Evolutionary conservation across 2,113 vertebrate genomes (phyloP).

Genomic region (Pan troglodytes): NHGRI_mPanTro3-v2.1_pri NC_072398.2:170143001-170143500

Average conservation of each 20-base stretch:
- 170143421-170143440: background rate
- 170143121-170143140: background rate
- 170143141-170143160: background rate
- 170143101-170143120: background rate
- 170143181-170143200: slow-evolving; percentile 33
- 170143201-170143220: background rate
- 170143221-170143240: background rate
- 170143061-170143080: background rate
- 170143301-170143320: background rate
- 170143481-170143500: background rate
- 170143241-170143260: background rate
- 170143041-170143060: background rate
- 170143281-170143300: background rate
- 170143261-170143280: background rate
- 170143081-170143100: background rate
- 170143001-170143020: background rate
- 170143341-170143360: background rate
- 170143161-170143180: background rate
- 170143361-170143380: background rate
- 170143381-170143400: background rate
- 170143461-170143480: background rate
- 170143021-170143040: background rate
- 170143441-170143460: background rate
- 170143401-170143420: background rate
- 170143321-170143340: background rate